These are phyloP conservation scores for Dysmachus trigonus DNA, from an alignment of 2,888 invertebrate species.

Conservation along the genomic window DNA sequence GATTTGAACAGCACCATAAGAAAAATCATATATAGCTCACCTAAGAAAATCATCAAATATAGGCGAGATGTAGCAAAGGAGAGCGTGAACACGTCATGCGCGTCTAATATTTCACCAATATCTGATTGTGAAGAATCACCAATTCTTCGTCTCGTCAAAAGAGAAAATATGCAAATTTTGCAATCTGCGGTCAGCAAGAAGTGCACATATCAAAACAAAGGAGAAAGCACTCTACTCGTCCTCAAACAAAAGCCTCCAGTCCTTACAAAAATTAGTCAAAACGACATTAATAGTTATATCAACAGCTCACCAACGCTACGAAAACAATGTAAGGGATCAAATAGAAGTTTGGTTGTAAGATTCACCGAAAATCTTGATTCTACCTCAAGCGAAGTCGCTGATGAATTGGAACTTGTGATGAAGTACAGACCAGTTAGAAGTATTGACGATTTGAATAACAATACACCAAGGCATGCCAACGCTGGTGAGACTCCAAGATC, in stretches of 20 bases:
- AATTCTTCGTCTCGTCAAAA: not conserved
- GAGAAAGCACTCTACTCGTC: not conserved
- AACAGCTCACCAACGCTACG: not conserved
- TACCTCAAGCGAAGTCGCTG: not conserved
- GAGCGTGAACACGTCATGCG: not conserved
- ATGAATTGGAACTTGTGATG: not conserved
- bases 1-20: not conserved
- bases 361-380: not conserved
- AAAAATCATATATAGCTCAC: not conserved
- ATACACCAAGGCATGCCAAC: not conserved
- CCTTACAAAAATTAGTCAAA: no score
- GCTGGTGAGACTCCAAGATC: not conserved
- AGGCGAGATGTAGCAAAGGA: not conserved
- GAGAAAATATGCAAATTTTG: not conserved
- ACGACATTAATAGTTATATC: not conserved
- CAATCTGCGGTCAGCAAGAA: not conserved
- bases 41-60: not conserved
- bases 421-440: not conserved
- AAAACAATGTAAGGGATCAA: not conserved
- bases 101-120: not conserved
- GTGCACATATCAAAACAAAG: not conserved
- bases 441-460: not conserved
- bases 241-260: not conserved
- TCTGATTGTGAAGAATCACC: not conserved
- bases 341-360: not conserved